Evolutionary conservation across 1,140 invertebrate genomes (phyloP), one percentile per base, ranked within the genome.

Genomic region (Polyergus mexicanus): DNA sequence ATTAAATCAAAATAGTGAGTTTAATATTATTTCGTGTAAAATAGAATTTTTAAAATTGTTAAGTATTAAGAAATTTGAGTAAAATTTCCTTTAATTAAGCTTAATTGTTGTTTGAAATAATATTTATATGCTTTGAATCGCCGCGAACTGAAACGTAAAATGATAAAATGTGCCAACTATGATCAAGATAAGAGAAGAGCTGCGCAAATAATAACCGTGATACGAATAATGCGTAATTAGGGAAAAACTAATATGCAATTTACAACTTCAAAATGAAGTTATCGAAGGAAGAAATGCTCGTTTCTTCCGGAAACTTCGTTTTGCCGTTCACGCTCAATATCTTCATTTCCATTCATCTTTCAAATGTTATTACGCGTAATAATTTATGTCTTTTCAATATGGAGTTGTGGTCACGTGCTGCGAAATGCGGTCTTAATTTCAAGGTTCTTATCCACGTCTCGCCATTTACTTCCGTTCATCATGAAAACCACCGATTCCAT

Each of bases 251-350:
- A n/a, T n/a, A n/a, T 56, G 19, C n/a, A 41, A 80, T 80, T 69
- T 69, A 41, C 65, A 69, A n/a, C n/a, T n/a, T 56, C 16, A 69
- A 22, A 69, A 28, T 56, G 35, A 80, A 69, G 69, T 80, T 69
- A 80, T 80, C 65, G 47, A 44, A 80, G 25, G 77, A 69, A 56
- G 51, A 69, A 69, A 69, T 80, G 56, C 22, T 5, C 22, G 22
- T 80, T 80, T 44, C 65, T 69, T 69, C 77, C 63, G 77, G 63
- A 41, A 69, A 69, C 16, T n/a, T 69, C 63, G 65, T 80, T 80
- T 47, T 56, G 63, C 63, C 35, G 58, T 13, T 58, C 58, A 51
- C 77, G 3, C 35, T 19, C 35, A 35, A 3, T 63, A 68, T n/a
- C 13, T 80, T 80, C 32, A 28, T 80, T 80, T 56, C 77, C 63